Evolutionary conservation across 2,113 vertebrate species (phyloP), one percentile per base, ranked within the genome.

Genomic region (Vulpes ferrilata): DNA sequence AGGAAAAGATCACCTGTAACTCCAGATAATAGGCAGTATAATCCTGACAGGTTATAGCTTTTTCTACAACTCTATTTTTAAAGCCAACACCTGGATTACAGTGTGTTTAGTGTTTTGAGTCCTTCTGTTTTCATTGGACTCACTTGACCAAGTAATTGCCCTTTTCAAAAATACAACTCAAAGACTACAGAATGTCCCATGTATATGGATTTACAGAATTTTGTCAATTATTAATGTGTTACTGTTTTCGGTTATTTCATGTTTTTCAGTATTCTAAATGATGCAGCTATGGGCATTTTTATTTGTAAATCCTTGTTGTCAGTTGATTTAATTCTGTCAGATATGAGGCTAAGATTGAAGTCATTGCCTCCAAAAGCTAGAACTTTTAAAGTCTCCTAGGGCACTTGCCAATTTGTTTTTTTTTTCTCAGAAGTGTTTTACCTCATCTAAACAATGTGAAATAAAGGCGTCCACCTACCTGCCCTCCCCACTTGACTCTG

Each of bases 91-190:
- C 55, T 80, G 19, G 35, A 78, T 32, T 82, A 86, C 23, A 60
- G 11, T 71, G n/a, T 74, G 7, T 79, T 91, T 92, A 91, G 96
- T 92, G 17, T 48, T 62, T 81, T 88, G 59, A 82, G 15, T 85
- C 27, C 88, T n/a, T 7, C 7, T 82, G 76, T 25, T 78, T 69
- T 4, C 0, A n/a, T 43, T 90, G 90, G 25, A 43, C 57, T 62
- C 5, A 71, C 91, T 88, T 95, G 55, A 74, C 57, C 5, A 85
- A 62, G 16, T 35, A 19, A 89, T 81, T 86, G 69, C 11, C 94
- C 6, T 71, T 55, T 88, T 76, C 8, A 23, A 92, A 94, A 85
- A 55, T 30, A 60, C 7, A 94, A 51, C 60, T 79, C 88, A 74
- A 88, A 76, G 8, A 0, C 6, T 62, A 48, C 16, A 85, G 43